Evolutionary conservation across 1,140 invertebrate species (phyloP).

Genomic region (Papilio helenus): DNA sequence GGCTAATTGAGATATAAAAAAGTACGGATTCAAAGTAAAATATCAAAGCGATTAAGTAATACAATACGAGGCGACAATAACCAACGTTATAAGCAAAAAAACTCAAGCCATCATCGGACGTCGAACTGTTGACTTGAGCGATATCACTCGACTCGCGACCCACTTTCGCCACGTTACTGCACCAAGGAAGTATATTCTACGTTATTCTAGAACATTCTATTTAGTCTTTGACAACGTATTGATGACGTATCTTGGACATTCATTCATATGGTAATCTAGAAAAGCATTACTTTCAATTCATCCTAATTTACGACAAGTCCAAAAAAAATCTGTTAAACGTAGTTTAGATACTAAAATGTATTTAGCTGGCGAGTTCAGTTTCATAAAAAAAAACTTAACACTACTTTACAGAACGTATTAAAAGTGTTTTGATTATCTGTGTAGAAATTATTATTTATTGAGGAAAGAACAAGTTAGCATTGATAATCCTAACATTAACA

Average conservation of each 20-base stretch:
- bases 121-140: constrained; percentile 34
- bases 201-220: constrained; percentile 23
- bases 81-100: neutral
- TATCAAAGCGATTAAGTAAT: neutral
- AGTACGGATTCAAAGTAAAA: neutral
- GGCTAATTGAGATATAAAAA: too few relatives aligned
- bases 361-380: too few relatives aligned
- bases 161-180: constrained; percentile 16
- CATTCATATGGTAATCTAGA: neutral
- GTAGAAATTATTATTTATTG: too few relatives aligned
- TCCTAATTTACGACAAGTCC: too few relatives aligned
- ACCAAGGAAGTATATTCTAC: neutral
- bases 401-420: too few relatives aligned
- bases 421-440: too few relatives aligned
- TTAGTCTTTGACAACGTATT: neutral
- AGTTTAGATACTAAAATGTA: too few relatives aligned
- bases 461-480: too few relatives aligned
- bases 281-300: neutral
- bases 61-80: neutral
- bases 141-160: constrained; percentile 12
- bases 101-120: constrained; percentile 1
- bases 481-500: too few relatives aligned
- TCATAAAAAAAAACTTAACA: too few relatives aligned
- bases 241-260: neutral
- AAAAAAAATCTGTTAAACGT: too few relatives aligned